phyloP scores from a whole-genome alignment of 2,797 vertebrate species.

The Chaenodraco wilsoni region DNA sequence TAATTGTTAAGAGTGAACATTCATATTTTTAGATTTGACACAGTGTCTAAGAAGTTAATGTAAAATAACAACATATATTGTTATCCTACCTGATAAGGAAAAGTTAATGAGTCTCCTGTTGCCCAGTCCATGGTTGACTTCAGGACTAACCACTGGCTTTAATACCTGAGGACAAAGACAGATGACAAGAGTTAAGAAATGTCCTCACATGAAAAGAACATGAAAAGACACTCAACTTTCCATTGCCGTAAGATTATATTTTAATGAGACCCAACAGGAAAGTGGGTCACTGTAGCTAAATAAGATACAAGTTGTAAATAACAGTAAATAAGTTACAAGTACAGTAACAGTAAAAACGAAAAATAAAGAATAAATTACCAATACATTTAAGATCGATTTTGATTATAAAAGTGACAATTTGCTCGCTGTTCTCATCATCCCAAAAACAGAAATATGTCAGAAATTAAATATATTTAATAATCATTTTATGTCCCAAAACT shows the following conservation, averaged over 20 bases:
- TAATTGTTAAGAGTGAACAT: too few species aligned
- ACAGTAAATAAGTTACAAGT: neutral
- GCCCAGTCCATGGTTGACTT: slow-evolving; percentile 87
- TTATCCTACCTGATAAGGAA: slow-evolving; percentile 90
- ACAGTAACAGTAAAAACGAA: neutral
- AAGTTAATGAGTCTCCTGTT: slow-evolving; percentile 95
- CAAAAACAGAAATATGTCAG: neutral
- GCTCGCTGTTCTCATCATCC: neutral
- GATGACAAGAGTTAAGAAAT: neutral
- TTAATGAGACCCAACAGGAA: slow-evolving; percentile 39
- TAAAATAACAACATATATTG: neutral
- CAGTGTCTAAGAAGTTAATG: neutral
- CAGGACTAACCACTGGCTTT: slow-evolving; percentile 91
- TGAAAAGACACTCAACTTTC: slow-evolving; percentile 17
- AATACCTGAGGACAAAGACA: slow-evolving; percentile 84
- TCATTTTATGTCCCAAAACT: neutral
- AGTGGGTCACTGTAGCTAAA: slow-evolving; percentile 35
- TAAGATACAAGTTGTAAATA: neutral
- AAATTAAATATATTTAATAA: neutral
- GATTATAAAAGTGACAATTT: neutral
- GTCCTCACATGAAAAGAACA: slow-evolving; percentile 32
- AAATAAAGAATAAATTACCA: neutral
- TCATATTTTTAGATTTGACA: too few species aligned
- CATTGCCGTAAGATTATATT: slow-evolving; percentile 30
- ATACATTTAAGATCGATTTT: neutral